Evolutionary conservation across 2,888 invertebrate species (phyloP), one percentile per base, ranked within the genome.

Genomic region (Villa cingulata): DNA sequence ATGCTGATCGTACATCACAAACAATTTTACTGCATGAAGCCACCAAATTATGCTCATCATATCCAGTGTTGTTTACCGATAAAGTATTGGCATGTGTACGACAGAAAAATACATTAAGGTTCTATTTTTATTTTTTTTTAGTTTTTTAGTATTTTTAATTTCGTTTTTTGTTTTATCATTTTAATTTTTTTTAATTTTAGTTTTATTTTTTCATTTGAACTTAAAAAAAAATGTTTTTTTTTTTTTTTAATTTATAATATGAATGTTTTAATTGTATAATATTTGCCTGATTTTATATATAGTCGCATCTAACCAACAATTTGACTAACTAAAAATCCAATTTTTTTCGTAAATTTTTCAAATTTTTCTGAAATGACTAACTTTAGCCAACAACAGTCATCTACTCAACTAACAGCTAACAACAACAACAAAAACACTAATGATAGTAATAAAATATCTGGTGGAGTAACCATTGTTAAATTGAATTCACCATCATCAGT

Each of bases 391-490:
- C 66, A 66, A 51, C 59, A 59, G 38, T 56, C 60, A 15, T 59
- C 59, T 32, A 53, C 57, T n/a, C 52, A 52, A 50, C 20, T 46
- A n/a, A 59, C 60, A 32, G 55, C 56, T 7, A 73, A 64, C 62
- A 54, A 56, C 20, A 70, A 75, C 59, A n/a, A n/a, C n/a, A n/a
- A n/a, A n/a, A n/a, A n/a, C n/a, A n/a, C n/a, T n/a, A n/a, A n/a
- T n/a, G 79, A 80, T 62, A 79, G 83, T 37, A 81, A 80, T 62
- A 77, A 81, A 51, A 83, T 79, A 1, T 79, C 81, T 0, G 80
- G 81, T 3, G 84, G 84, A 34, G 82, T 86, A 7, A 87, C 86
- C 1, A 85, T 86, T 51, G 86, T 86, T 20, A 83, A 84, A 63
- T 74, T 86, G 15, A 83, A 83, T 39, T 77, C 77, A 37, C 54